phyloP scores from a whole-genome alignment of 2,113 vertebrate genomes.

The Oxyura jamaicensis region DNA sequence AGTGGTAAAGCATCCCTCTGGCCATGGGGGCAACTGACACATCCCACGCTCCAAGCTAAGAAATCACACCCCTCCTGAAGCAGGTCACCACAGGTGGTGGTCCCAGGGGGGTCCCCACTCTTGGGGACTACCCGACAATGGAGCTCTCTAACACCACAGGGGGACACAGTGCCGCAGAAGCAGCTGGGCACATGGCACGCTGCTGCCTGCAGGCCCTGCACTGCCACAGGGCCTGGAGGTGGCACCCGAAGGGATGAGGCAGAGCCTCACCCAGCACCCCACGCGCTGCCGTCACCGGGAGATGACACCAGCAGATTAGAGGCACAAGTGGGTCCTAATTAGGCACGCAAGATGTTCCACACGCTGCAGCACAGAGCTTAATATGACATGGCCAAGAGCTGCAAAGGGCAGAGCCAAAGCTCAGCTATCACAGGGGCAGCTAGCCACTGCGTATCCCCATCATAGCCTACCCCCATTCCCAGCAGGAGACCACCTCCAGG shows the following conservation, averaged over 20 bases:
- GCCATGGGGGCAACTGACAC: background rate
- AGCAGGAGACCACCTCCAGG: background rate
- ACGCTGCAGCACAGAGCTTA: background rate
- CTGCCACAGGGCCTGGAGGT: background rate
- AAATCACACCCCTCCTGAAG: background rate
- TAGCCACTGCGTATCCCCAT: background rate
- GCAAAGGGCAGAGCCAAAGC: background rate
- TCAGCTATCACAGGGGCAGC: background rate
- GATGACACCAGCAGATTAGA: background rate
- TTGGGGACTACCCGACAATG: background rate
- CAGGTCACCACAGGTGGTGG: rapidly evolving
- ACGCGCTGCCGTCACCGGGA: background rate
- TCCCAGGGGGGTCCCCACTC: no score
- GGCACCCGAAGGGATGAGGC: background rate
- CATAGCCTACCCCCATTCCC: background rate
- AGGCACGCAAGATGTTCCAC: background rate
- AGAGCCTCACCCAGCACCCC: background rate
- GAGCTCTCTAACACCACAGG: rapidly evolving
- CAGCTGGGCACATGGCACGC: rapidly evolving
- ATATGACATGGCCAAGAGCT: rapidly evolving
- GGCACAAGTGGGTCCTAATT: background rate
- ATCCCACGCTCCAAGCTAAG: background rate
- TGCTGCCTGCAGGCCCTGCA: rapidly evolving
- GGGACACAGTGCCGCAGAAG: rapidly evolving
- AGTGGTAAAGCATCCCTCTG: background rate